Percentiles rank a stretch among this genome's conserved stretches.
Conservation (phyloP, 92 coral and sea anemone genomes). For the Porites rus region DNA sequence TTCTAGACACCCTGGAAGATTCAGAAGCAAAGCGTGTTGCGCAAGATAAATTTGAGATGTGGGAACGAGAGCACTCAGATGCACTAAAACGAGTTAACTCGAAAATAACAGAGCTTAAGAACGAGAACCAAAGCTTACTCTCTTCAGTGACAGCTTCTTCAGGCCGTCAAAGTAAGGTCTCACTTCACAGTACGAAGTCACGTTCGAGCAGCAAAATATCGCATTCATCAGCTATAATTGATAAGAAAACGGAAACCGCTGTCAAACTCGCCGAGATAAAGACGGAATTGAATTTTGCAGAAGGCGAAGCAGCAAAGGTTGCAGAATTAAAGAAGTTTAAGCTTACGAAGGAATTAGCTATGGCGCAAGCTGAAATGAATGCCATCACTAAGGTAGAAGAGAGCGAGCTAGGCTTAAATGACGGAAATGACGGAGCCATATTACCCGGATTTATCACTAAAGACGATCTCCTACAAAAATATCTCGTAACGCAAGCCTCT, state of each 20-base stretch:
- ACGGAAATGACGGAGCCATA: neutral
- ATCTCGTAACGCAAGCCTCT: conserved; percentile 12
- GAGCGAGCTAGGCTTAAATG: neutral
- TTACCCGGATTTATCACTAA: conserved; percentile 15
- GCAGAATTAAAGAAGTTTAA: conserved; percentile 8
- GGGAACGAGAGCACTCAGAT: conserved; percentile 11
- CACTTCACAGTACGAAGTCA: conserved; percentile 5
- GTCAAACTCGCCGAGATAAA: conserved; percentile 15
- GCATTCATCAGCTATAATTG: conserved; percentile 12
- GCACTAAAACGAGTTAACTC: conserved; percentile 1
- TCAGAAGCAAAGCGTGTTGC: conserved; percentile 16
- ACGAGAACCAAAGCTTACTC: neutral
- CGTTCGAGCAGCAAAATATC: conserved; percentile 19
- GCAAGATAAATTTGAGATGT: conserved; percentile 5
- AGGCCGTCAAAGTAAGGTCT: neutral
- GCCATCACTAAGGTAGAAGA: conserved; percentile 28
- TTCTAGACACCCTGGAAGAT: conserved; percentile 3
- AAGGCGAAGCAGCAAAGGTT: conserved; percentile 4
- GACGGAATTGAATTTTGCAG: conserved; percentile 12
- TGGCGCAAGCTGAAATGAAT: conserved; percentile 29
- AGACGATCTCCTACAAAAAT: conserved; percentile 7
- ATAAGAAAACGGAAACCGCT: conserved; percentile 20
- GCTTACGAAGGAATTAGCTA: conserved; percentile 18
- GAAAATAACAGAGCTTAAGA: neutral
- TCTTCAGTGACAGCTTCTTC: neutral